Evolutionary conservation across 2,888 invertebrate genomes (phyloP).

Genomic region (Gastracanthus pulcherrimus): DNA sequence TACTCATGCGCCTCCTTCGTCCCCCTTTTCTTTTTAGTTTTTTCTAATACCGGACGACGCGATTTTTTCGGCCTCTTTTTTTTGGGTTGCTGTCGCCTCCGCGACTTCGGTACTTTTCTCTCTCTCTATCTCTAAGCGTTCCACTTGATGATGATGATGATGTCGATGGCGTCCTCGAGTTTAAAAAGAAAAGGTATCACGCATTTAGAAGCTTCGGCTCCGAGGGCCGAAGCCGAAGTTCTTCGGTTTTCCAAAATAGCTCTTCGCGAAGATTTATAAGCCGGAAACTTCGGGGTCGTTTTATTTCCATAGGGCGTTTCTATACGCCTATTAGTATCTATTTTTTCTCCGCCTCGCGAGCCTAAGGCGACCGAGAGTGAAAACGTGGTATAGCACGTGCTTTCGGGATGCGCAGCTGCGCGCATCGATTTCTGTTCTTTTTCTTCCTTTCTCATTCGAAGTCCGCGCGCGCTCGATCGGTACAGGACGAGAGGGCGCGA

Average conservation of each 20-base stretch:
- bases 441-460: background rate
- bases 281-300: no score
- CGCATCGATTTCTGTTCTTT: background rate
- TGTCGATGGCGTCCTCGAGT: background rate
- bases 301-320: no score
- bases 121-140: no score
- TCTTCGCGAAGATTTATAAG: background rate
- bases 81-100: background rate
- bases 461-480: constrained; percentile 1
- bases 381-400: background rate
- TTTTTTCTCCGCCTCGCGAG: background rate
- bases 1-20: background rate
- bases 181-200: background rate
- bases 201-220: no score
- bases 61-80: constrained; percentile 8
- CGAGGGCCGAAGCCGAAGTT: background rate
- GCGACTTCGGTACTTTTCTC: background rate
- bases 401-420: background rate
- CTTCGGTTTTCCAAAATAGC: background rate
- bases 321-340: background rate
- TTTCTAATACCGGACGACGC: no score
- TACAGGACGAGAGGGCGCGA: no score
- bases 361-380: background rate
- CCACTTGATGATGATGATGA: background rate
- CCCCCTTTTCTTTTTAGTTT: no score